A percentile compares a stretch with the other conserved stretches of the same genome.
These are phyloP conservation scores for Eupeodes latifasciatus DNA, from an alignment of 2,888 invertebrate genomes.

Conservation along the genomic window DNA sequence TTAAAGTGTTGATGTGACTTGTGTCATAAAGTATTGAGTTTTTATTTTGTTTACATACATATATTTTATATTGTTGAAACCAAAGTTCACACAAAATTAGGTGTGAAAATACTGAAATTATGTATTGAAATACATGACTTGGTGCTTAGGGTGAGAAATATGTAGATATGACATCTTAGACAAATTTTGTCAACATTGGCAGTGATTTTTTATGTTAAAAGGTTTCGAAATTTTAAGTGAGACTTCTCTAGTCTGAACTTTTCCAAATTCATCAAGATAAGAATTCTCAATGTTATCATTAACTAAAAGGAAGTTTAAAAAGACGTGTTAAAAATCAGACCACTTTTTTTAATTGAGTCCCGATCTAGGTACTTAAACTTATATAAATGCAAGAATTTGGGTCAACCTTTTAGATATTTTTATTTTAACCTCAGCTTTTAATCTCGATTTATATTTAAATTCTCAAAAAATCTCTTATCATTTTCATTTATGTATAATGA, in stretches of 20 bases:
- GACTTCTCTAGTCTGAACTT: too few relatives aligned
- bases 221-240: not conserved
- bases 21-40: constrained; percentile 24
- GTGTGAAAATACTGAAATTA: not conserved
- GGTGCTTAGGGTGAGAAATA: too few relatives aligned
- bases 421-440: not conserved
- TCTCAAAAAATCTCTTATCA: not conserved
- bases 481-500: not conserved
- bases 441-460: not conserved
- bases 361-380: too few relatives aligned
- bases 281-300: too few relatives aligned
- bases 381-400: not conserved
- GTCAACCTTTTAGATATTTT: not conserved
- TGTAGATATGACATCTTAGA: too few relatives aligned
- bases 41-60: not conserved
- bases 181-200: too few relatives aligned
- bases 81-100: not conserved
- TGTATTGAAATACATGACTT: too few relatives aligned
- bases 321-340: not conserved
- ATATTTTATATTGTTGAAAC: not conserved
- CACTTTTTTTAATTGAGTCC: not conserved
- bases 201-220: not conserved
- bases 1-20: constrained; percentile 56
- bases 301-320: not conserved
- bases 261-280: too few relatives aligned